Evolutionary conservation across 2,888 invertebrate genomes (phyloP).

Genomic region (Chrysodeixis includens): DNA sequence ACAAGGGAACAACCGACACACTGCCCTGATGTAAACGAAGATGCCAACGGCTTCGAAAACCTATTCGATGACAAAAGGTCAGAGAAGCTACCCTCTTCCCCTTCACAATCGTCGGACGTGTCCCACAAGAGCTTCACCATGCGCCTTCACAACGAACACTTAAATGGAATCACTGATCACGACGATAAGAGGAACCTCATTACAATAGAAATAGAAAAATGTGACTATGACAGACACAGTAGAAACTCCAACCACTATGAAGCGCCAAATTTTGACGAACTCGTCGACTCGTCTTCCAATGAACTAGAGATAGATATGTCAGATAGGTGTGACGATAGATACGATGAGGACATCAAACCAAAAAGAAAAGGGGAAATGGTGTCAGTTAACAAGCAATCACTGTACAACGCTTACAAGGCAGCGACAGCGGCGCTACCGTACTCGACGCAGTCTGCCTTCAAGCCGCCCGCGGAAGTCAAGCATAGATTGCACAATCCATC

Average conservation of each 20-base stretch:
- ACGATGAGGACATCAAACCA: constrained; percentile 87
- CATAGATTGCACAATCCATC: constrained; percentile 80
- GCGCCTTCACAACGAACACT: constrained; percentile 70
- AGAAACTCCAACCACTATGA: constrained; percentile 91
- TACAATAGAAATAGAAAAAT: constrained; percentile 74
- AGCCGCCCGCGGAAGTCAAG: constrained; percentile 92
- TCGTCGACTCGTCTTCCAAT: constrained; percentile 93
- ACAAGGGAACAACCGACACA: constrained; percentile 91
- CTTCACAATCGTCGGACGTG: constrained; percentile 90
- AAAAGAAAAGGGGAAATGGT: constrained; percentile 87
- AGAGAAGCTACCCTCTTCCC: constrained; percentile 91
- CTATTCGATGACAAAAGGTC: constrained; percentile 95
- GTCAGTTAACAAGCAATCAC: constrained; percentile 86
- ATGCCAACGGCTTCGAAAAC: constrained; percentile 95
- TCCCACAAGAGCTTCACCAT: constrained; percentile 91
- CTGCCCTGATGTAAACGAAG: constrained; percentile 92
- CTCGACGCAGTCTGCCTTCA: constrained; percentile 94
- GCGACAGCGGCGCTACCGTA: constrained; percentile 90
- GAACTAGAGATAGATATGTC: constrained; percentile 95
- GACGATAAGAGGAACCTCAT: constrained; percentile 69
- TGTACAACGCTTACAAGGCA: constrained; percentile 88
- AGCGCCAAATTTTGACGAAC: constrained; percentile 93
- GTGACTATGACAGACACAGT: constrained; percentile 80
- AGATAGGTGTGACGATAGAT: constrained; percentile 91
- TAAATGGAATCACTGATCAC: constrained; percentile 69